Percentiles rank a stretch among this genome's conserved stretches.
Conservation (phyloP, 2,797 vertebrate species). For the Cheirogaleus major region DNA sequence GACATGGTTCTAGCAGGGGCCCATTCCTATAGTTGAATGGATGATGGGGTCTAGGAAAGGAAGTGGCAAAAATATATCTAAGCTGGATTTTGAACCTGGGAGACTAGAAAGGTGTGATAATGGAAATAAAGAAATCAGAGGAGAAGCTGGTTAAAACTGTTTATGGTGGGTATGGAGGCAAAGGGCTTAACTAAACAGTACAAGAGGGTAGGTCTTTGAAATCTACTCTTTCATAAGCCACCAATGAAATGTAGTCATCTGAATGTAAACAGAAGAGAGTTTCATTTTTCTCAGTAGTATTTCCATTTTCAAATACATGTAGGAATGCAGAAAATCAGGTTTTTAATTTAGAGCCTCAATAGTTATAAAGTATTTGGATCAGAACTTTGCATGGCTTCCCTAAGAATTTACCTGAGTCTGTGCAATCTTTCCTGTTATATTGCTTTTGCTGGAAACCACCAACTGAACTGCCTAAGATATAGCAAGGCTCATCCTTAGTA, state of each 20-base stretch:
- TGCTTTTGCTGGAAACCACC: constrained; percentile 30
- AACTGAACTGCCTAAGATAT: neutral
- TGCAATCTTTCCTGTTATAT: neutral
- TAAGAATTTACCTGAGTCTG: neutral
- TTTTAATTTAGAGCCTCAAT: neutral
- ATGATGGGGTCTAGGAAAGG: neutral
- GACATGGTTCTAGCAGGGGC: neutral
- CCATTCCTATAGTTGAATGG: neutral
- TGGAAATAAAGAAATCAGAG: neutral
- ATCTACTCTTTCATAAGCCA: neutral
- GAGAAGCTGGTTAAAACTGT: neutral
- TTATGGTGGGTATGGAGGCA: neutral
- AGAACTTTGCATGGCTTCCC: neutral
- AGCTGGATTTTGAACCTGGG: neutral
- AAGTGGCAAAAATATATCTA: neutral
- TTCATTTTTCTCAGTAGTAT: constrained; percentile 30
- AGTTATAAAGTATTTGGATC: neutral
- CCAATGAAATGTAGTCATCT: neutral
- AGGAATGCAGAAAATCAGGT: constrained; percentile 29
- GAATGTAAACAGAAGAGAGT: neutral
- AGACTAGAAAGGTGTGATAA: neutral
- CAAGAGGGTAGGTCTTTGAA: neutral
- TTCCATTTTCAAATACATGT: neutral
- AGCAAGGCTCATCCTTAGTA: neutral
- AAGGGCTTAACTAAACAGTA: neutral